Evolutionary conservation across 2,113 vertebrate species (phyloP), one percentile per base, ranked within the genome.

Genomic region (Phalacrocorax carbo): DNA sequence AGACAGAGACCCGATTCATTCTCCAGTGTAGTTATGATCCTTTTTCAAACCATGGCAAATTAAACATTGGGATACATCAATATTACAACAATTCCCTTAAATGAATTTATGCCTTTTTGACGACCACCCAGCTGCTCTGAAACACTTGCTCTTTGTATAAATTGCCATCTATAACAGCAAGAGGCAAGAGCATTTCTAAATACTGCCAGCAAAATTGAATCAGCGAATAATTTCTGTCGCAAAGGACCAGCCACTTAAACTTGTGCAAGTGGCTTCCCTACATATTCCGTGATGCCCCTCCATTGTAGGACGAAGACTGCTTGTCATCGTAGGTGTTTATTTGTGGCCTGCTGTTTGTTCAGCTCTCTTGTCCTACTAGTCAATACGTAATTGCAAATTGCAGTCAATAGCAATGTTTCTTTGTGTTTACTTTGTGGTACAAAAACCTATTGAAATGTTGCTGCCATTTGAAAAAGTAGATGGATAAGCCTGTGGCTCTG

Each of bases 31-130:
- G 49, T n/a, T 68, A 60, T 32, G 40, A 76, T 79, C 68, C 72
- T 65, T 86, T 86, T 66, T 36, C 51, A 93, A 81, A 77, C 76
- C 9, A 7, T 9, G 40, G 48, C 55, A 68, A 78, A 48, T 73
- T 70, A 86, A 94, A 89, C 73, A 78, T 5, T 40, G 77, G 30
- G 27, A 69, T 65, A 29, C 3, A 1, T 46, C 81, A 82, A 22
- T 51, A 61, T 96, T 79, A 71, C 91, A 88, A 2, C 82, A n/a
- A 14, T 81, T 92, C 30, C 73, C 65, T 64, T 71, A 48, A 91
- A 61, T 18, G 30, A 48, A 65, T 91, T 38, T 75, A 48, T 52
- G 30, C n/a, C 44, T 79, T 68, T 86, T 25, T 57, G 72, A 92
- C 87, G 88, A 48, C 64, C 68, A 55, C 60, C 38, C 79, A 82